Evolutionary conservation across 2,113 vertebrate species (phyloP).

Genomic region (Hyaena hyaena): DNA sequence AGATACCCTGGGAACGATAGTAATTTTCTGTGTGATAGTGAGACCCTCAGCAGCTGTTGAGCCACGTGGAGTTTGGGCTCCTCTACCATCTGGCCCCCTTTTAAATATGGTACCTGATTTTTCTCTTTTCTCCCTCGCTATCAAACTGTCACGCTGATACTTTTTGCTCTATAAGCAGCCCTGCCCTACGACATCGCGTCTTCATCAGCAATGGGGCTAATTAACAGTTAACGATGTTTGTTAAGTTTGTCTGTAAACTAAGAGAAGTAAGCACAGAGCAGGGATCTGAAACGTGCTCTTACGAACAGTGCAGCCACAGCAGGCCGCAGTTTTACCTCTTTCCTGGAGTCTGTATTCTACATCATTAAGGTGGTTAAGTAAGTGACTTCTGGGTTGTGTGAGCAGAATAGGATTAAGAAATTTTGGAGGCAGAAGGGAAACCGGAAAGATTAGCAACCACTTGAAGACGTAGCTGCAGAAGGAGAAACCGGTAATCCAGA

Average conservation of each 20-base stretch:
- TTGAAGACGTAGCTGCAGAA: neutral
- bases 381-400: neutral
- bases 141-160: neutral
- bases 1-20: neutral
- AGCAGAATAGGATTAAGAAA: neutral
- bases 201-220: neutral
- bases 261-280: neutral
- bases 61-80: neutral
- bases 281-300: neutral
- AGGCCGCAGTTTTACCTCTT: neutral
- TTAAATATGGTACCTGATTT: constrained; percentile 6
- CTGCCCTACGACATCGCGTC: neutral
- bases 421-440: neutral
- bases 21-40: neutral
- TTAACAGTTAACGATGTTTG: neutral
- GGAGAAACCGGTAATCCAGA: neutral
- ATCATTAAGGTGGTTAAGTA: neutral
- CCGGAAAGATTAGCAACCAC: constrained; percentile 16
- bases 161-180: neutral
- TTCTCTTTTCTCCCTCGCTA: neutral
- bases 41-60: neutral
- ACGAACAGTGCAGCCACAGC: neutral
- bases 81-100: neutral
- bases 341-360: neutral
- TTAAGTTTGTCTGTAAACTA: neutral